phyloP scores from a whole-genome alignment of 53 echinoderm and acorn worm species.

The Apostichopus leukothele region DNA sequence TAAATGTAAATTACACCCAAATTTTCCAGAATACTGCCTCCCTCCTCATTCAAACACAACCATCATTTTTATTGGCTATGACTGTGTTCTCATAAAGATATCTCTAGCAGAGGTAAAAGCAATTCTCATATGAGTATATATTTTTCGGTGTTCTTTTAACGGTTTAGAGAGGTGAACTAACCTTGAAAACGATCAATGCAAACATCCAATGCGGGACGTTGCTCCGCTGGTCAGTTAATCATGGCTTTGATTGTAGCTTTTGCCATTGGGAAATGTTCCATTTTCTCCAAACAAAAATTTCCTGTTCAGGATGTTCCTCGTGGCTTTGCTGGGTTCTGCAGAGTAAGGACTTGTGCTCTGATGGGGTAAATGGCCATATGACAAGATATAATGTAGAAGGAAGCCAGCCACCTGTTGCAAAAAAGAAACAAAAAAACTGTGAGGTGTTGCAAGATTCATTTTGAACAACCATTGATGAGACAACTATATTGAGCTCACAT shows the following conservation, averaged over 20 bases:
- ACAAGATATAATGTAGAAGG: constrained; percentile 3
- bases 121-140: no score
- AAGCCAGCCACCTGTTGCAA: not conserved
- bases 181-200: constrained; percentile 17
- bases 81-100: no score
- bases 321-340: constrained; percentile 2
- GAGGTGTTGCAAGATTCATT: not conserved
- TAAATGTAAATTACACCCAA: no score
- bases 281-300: constrained; percentile 6
- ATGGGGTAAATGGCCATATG: not conserved
- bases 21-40: no score
- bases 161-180: not conserved
- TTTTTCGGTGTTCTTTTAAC: no score
- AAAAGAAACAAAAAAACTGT: not conserved
- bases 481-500: constrained; percentile 4
- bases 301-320: not conserved
- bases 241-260: constrained; percentile 11
- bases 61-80: no score
- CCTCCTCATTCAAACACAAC: no score
- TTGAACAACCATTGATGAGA: constrained; percentile 9
- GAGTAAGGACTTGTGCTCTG: not conserved
- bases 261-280: not conserved
- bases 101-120: no score
- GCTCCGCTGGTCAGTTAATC: not conserved
- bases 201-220: not conserved